Conservation (phyloP, 2,113 vertebrate genomes). For the human region DNA sequence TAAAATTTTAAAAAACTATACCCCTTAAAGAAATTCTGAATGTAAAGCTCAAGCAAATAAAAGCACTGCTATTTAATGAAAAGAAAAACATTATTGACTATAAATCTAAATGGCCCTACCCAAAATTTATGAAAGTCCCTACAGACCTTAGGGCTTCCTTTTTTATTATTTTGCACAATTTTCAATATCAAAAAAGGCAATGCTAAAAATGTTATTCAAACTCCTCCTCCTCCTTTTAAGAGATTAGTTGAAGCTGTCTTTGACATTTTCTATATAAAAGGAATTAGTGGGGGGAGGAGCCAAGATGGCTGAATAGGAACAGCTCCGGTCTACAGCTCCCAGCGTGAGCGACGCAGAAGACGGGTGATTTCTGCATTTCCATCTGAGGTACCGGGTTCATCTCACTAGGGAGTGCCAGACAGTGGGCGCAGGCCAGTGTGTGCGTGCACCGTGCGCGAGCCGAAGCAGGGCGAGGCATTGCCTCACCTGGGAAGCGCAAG, state of each 20-base stretch:
- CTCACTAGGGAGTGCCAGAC: too few relatives aligned
- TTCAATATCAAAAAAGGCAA: not conserved
- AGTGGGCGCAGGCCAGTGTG: too few relatives aligned
- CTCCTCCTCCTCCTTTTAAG: not conserved
- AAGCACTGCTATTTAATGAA: not conserved
- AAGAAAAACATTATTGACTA: not conserved
- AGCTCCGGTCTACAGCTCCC: too few relatives aligned
- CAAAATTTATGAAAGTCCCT: not conserved
- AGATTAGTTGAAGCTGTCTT: not conserved
- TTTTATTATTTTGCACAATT: constrained; percentile 3
- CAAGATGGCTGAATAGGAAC: too few relatives aligned
- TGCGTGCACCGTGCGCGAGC: too few relatives aligned
- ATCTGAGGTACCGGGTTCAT: too few relatives aligned
- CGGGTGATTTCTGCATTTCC: too few relatives aligned
- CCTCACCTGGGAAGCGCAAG: too few relatives aligned
- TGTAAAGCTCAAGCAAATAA: constrained; percentile 39
- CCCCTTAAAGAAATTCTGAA: constrained; percentile 1
- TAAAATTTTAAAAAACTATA: not conserved
- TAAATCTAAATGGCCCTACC: not conserved
- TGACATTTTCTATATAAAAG: constrained; percentile 29
- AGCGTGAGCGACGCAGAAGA: too few relatives aligned
- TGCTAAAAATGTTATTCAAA: not conserved
- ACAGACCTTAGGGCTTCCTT: not conserved
- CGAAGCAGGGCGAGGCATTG: too few relatives aligned
- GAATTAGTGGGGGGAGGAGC: too few relatives aligned